Evolutionary conservation across 2,113 vertebrate genomes (phyloP), one percentile per base, ranked within the genome.

Genomic region (Pomatorhinus ruficollis): DNA sequence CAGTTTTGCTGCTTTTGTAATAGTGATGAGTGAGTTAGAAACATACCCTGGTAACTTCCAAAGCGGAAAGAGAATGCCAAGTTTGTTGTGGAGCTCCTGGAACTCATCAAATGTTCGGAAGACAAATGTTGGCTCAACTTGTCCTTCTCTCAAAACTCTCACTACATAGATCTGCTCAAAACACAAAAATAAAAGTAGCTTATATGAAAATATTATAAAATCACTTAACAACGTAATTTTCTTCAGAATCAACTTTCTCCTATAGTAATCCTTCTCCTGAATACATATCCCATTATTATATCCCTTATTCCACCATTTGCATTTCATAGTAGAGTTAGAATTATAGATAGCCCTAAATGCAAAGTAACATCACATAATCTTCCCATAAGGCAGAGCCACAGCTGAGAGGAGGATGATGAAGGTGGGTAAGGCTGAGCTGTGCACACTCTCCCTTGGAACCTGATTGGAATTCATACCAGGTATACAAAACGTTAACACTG

Each of bases 51-150:
- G 99, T 95, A 99, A 98, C 95, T 99, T 99, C 99, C 99, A 99
- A 70, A 99, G 98, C 45, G 99, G 99, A 96, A 99, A 99, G 47
- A 99, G 98, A 97, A 99, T 99, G 92, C 98, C 98, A 76, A 99
- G 98, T 90, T 99, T 99, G 97, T 99, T 99, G 97, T 99, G 99
- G 54, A 99, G 98, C 97, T 99, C 99, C 97, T 99, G 99, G 97
- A 99, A 99, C 95, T 99, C 99, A 64, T 99, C 99, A 96, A 99
- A 99, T 35, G 99, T 99, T 93, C 99, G 98, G 97, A 99, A 99
- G 89, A 99, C 98, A 97, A 99, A 99, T 3, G 98, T 97, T 35
- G 99, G 98, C 76, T 99, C 99, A 33, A 96, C 97, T 83, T 99
- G 99, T 28, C 98, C 98, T 87, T 99, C 99, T 92, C 99, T 99